These are phyloP conservation scores for Pseudococcus viburni DNA, from an alignment of 2,888 invertebrate species.

Conservation along the genomic window DNA sequence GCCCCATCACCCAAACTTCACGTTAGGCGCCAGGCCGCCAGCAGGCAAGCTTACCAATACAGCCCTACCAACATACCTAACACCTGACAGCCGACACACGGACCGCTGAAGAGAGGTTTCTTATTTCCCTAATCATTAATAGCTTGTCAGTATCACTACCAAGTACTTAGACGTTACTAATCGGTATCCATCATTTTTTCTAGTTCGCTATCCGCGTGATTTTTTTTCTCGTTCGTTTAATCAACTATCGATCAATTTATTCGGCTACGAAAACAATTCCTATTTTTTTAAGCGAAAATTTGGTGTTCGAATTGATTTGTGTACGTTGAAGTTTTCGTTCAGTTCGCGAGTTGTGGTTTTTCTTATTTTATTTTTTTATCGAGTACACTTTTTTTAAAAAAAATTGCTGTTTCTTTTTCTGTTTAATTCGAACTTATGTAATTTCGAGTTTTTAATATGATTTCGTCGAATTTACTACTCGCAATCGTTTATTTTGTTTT, in stretches of 20 bases:
- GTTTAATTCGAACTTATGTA: not conserved
- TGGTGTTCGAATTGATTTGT: not conserved
- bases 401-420: not conserved
- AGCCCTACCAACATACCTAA: constrained; percentile 62
- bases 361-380: not conserved
- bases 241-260: constrained; percentile 26
- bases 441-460: not conserved
- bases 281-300: not conserved
- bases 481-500: constrained; percentile 9
- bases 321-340: constrained; percentile 12
- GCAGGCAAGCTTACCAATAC: constrained; percentile 60
- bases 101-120: constrained; percentile 56
- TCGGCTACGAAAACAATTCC: constrained; percentile 9
- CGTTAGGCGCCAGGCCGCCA: constrained; percentile 60
- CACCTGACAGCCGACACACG: constrained; percentile 58
- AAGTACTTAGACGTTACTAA: constrained; percentile 48
- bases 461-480: constrained; percentile 1
- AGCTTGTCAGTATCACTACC: constrained; percentile 59
- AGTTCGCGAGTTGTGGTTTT: constrained; percentile 9
- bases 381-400: not conserved
- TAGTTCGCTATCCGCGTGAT: constrained; percentile 23
- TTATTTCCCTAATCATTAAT: constrained; percentile 61
- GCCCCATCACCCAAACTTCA: constrained; percentile 55
- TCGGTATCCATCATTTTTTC: constrained; percentile 34
- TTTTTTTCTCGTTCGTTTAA: not conserved